Conservation (phyloP, 1,140 invertebrate species). For the Halictus rubicundus region DNA sequence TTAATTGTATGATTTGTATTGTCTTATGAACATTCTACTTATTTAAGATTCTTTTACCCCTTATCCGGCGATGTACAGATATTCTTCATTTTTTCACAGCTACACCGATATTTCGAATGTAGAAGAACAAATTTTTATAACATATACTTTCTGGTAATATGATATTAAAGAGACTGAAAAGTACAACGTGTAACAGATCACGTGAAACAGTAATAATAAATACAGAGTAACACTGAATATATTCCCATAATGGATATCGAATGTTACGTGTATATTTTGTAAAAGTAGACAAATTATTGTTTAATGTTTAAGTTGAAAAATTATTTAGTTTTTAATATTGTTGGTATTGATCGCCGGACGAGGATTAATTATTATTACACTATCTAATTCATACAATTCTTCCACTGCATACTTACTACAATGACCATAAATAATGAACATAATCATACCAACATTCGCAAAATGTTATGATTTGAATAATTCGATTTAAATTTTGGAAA, state of each 20-base stretch:
- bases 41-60: conserved; percentile 23
- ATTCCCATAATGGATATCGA: not conserved
- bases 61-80: not conserved
- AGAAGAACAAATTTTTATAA: not conserved
- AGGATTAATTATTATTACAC: conserved; percentile 11
- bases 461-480: not conserved
- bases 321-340: not conserved
- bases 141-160: no score
- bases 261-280: not conserved
- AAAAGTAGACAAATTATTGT: not conserved
- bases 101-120: not conserved
- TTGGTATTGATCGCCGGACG: not conserved
- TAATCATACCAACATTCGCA: not conserved
- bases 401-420: not conserved
- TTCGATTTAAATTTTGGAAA: not conserved
- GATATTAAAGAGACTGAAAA: no score
- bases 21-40: conserved; percentile 50
- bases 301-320: not conserved
- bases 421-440: not conserved
- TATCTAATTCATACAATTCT: conserved; percentile 28
- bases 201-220: not conserved
- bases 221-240: not conserved
- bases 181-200: no score
- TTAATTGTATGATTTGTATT: conserved; percentile 56
- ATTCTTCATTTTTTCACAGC: not conserved